A percentile compares a stretch with the other conserved stretches of the same genome.
Evolutionary conservation across 2,888 invertebrate species (phyloP).

Genomic region (Parnassius mnemosyne): DNA sequence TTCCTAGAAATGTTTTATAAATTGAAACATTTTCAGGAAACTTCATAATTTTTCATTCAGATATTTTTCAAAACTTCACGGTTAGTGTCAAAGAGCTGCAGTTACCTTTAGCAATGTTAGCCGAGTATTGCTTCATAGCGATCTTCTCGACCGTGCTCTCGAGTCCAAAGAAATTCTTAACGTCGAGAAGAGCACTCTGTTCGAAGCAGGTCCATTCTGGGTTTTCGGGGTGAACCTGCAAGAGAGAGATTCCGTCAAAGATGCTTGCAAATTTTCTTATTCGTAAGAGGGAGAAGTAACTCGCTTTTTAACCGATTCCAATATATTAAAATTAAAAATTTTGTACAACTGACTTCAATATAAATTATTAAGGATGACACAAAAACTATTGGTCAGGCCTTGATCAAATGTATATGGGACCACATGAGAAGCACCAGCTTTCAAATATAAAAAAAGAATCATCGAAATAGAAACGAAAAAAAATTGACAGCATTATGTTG

Average conservation of each 20-base stretch:
- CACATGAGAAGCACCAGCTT: no score
- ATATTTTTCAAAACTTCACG: neutral
- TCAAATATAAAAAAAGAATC: no score
- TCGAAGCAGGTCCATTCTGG: slow-evolving; percentile 97
- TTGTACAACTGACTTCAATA: no score
- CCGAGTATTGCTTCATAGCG: slow-evolving; percentile 96
- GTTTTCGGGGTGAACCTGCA: slow-evolving; percentile 95
- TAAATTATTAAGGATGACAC: no score
- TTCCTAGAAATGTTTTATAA: slow-evolving; percentile 80
- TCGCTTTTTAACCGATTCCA: no score
- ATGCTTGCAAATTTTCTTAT: no score
- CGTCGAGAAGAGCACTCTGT: slow-evolving; percentile 94
- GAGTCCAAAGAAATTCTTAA: slow-evolving; percentile 96
- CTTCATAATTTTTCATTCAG: neutral
- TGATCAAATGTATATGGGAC: no score
- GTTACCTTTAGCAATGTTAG: slow-evolving; percentile 87
- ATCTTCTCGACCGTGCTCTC: slow-evolving; percentile 97
- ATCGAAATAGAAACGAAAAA: no score
- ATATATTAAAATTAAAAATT: no score
- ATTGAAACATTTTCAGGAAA: neutral
- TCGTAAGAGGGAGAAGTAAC: no score
- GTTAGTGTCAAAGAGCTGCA: neutral
- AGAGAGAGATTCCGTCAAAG: neutral
- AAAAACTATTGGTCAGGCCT: no score
- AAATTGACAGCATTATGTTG: no score